Evolutionary conservation across 2,113 vertebrate genomes (phyloP), one percentile per base, ranked within the genome.

Genomic region (Mirounga angustirostris): DNA sequence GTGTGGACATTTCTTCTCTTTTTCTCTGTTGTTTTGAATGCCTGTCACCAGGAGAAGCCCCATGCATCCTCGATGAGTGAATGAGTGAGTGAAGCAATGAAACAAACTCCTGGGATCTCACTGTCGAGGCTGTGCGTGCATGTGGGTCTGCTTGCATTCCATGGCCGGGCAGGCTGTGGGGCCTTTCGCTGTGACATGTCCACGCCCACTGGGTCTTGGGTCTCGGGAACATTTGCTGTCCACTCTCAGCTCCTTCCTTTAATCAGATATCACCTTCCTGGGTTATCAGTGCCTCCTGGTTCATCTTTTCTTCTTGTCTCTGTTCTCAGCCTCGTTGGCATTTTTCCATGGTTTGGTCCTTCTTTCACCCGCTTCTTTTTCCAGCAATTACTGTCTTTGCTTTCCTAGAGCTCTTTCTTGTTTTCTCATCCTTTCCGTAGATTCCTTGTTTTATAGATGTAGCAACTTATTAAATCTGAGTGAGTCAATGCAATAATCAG

Each of bases 161-260:
- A 2, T 15, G 76, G 24, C 0, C 0, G 0, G 76, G 61, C 4
- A 9, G 36, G 15, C 54, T 18, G 7, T 0, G 5, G 10, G 40
- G 26, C 28, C 52, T 59, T 19, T 2, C 1, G 0, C 65, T 14
- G 40, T 24, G 63, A 24, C 0, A 4, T 4, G 52, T 19, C 28
- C 14, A 0, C 46, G 40, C 73, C 73, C 43, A 46, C 43, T 16
- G 26, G 43, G 74, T 43, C 14, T 78, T 2, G 14, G 74, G 43
- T 10, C 43, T 50, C 2, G 2, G 36, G 71, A 28, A 50, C 43
- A 18, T 2, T 15, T 50, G 43, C 74, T 18, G 43, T 1, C 9
- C 46, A 1, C 69, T 43, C 26, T 43, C 82, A 19, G 65, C 36
- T 2, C 0, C 30, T 11, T 24, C 16, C 36, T 50, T 16, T 2